Conservation (phyloP, 2,797 vertebrate species). For the Argya squamiceps region DNA sequence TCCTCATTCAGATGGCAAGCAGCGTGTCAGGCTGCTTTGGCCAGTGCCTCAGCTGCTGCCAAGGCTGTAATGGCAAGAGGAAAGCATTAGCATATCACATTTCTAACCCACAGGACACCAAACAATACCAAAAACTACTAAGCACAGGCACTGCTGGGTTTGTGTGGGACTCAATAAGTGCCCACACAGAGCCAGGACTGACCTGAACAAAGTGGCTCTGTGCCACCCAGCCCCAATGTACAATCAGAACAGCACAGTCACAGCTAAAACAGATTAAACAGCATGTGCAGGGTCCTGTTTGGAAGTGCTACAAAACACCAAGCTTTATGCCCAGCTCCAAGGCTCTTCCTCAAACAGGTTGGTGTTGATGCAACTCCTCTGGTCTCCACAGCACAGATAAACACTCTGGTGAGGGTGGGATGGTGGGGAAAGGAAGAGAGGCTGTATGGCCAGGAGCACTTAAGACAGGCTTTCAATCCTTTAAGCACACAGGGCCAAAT, state of each 20-base stretch:
- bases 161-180: not conserved
- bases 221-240: conserved; percentile 19
- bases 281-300: not conserved
- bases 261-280: not conserved
- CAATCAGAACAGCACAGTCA: conserved; percentile 33
- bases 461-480: conserved; percentile 4
- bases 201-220: conserved; percentile 41
- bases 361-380: not conserved
- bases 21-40: not conserved
- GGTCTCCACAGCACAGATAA: not conserved
- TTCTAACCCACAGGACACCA: conserved; percentile 35
- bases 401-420: not conserved
- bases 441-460: not conserved
- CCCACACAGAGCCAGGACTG: not conserved
- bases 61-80: not conserved
- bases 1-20: conserved; percentile 29
- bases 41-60: not conserved
- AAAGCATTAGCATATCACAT: conserved; percentile 55
- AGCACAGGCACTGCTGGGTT: not conserved
- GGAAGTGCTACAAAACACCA: not conserved
- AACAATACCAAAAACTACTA: conserved; percentile 8
- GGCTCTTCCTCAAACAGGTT: not conserved
- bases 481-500: conserved; percentile 1
- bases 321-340: not conserved
- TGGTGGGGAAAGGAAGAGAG: not conserved